Evolutionary conservation across 2,888 invertebrate species (phyloP), one percentile per base, ranked within the genome.

Genomic region (Coelogynopora nodosa): DNA sequence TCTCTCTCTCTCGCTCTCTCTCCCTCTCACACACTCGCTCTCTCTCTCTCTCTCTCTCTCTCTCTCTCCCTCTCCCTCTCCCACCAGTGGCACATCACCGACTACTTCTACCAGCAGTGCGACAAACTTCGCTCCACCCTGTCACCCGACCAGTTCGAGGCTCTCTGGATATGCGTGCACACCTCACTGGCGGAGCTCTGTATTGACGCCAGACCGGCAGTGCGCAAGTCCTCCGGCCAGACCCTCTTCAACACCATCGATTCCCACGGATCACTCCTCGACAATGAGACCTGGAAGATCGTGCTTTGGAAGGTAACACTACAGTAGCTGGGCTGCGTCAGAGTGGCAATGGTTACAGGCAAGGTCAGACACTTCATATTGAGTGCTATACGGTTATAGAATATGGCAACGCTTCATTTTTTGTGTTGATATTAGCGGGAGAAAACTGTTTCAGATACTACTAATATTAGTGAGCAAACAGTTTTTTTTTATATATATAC

Each of bases 191-290:
- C 92, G 0, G 91, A 93, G 82, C 93, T 98, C 67, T 99, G 98
- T 91, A 97, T 98, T 80, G 98, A 99, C 92, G 93, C 95, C 10
- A 94, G 98, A 28, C 98, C 98, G 0, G 97, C 98, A 0, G 97
- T 98, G 0, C 94, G 98, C 0, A 97, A 98, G 92, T 97, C 97
- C 0, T 97, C 98, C 2, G 96, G 97, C 82, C 98, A 98, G 93
- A 99, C 99, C 0, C 93, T 99, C 86, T 98, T 99, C 93, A 97
- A 97, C 84, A 98, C 98, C 26, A 96, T 99, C 90, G 95, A 96
- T 0, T 97, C 98, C 0, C 98, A 99, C 93, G 97, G 97, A 31
- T 94, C 95, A 81, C 93, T 97, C 87, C 93, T 98, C 30, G 94
- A 95, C 92, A 94, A 95, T 87, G 94, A 95, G 23, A 97, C 97